Percentiles rank a stretch among this genome's conserved stretches.
Conservation (phyloP, 2,797 vertebrate genomes). For the Paedocypris micromegethes region DNA sequence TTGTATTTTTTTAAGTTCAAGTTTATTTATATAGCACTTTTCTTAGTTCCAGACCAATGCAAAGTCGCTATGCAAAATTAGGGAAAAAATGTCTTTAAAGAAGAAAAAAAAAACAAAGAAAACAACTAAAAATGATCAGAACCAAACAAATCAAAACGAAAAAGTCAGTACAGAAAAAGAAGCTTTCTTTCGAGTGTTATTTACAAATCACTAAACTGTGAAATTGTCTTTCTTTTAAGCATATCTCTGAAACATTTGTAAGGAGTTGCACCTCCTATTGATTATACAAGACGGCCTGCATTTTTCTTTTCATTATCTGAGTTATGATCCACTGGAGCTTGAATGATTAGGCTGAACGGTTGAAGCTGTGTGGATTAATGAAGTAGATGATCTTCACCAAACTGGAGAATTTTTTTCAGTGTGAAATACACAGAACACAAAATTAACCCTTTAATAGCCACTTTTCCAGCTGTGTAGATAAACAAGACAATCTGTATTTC, state of each 20-base stretch:
- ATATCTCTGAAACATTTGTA: slow-evolving; percentile 55
- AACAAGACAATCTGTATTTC: too few relatives aligned
- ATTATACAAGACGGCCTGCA: slow-evolving; percentile 37
- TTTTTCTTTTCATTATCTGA: slow-evolving; percentile 54
- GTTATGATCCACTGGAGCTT: slow-evolving; percentile 54
- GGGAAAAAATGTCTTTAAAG: too few relatives aligned
- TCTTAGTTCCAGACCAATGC: too few relatives aligned
- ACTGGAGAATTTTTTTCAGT: slow-evolving; percentile 34
- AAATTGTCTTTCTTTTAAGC: slow-evolving; percentile 61
- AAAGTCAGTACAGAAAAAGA: slow-evolving; percentile 1
- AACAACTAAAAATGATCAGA: not conserved
- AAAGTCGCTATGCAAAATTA: too few relatives aligned
- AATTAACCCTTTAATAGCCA: too few relatives aligned
- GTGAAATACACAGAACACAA: too few relatives aligned
- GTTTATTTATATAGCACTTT: too few relatives aligned
- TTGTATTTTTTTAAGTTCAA: too few relatives aligned
- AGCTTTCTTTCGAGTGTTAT: slow-evolving; percentile 48
- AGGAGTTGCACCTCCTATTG: slow-evolving; percentile 50
- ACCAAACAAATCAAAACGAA: not conserved
- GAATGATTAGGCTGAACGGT: slow-evolving; percentile 63
- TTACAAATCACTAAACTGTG: slow-evolving; percentile 62
- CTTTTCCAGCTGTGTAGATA: too few relatives aligned
- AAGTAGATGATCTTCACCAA: slow-evolving; percentile 52
- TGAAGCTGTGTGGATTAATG: slow-evolving; percentile 57
- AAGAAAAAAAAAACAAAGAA: too few relatives aligned